Percentiles rank a stretch among this genome's conserved stretches.
Conservation (phyloP, 2,113 vertebrate species). For the Coregonus clupeaformis region DNA sequence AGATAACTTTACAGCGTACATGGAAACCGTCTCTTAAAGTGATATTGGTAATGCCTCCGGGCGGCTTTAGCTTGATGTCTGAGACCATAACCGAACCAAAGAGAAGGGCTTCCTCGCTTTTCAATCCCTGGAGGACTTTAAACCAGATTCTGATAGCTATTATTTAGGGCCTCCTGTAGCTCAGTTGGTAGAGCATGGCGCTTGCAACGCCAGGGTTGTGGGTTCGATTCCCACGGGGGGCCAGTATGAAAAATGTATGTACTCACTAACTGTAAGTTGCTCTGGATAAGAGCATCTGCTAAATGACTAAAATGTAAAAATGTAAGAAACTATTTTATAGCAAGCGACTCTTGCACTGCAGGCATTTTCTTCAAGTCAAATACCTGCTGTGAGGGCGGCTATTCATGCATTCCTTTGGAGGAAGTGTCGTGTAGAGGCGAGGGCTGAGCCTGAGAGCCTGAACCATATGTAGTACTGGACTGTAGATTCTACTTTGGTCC, state of each 20-base stretch:
- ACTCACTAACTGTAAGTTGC: too few species aligned
- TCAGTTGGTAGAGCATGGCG: too few species aligned
- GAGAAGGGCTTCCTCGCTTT: slow-evolving; percentile 10
- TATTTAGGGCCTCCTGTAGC: too few species aligned
- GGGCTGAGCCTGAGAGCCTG: neutral
- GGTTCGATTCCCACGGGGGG: too few species aligned
- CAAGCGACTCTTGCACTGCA: slow-evolving; percentile 12
- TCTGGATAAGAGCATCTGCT: too few species aligned
- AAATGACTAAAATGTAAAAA: too few species aligned
- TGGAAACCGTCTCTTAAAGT: neutral
- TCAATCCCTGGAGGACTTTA: too few species aligned
- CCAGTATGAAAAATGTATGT: too few species aligned
- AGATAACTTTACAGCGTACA: too few species aligned
- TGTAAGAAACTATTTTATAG: too few species aligned
- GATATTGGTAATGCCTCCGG: neutral
- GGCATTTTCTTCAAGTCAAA: slow-evolving; percentile 32
- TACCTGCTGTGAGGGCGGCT: slow-evolving; percentile 25
- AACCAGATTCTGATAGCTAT: too few species aligned
- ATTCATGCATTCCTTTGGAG: slow-evolving; percentile 32
- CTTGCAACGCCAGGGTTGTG: too few species aligned
- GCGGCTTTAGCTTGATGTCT: slow-evolving; percentile 2
- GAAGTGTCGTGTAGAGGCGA: neutral
- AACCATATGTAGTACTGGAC: neutral
- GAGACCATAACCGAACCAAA: slow-evolving; percentile 5
- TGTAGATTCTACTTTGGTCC: neutral